A percentile compares a stretch with the other conserved stretches of the same genome.
These are phyloP conservation scores for Trissolcus brochymenae DNA, from an alignment of 2,888 invertebrate genomes.

Conservation along the genomic window DNA sequence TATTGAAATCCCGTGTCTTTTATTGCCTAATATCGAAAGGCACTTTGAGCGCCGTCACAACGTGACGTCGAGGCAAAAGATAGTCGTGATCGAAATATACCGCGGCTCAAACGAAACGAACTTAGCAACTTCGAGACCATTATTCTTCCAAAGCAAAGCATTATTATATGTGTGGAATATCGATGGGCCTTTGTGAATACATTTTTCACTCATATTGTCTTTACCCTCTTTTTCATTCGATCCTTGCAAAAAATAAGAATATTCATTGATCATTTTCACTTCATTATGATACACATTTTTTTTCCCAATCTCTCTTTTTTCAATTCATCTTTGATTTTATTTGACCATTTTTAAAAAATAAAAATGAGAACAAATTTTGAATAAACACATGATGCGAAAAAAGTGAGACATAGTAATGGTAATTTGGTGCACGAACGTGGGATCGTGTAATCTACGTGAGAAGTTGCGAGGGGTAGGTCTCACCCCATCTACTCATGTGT, in stretches of 20 bases:
- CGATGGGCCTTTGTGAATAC: slow-evolving; percentile 55
- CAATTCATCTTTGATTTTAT: not conserved
- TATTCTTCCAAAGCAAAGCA: slow-evolving; percentile 53
- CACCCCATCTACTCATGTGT: slow-evolving; percentile 76
- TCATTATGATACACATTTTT: slow-evolving; percentile 5
- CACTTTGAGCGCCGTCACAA: slow-evolving; percentile 48
- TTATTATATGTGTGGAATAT: slow-evolving; percentile 58
- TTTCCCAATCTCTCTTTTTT: slow-evolving; percentile 4
- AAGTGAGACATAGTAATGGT: slow-evolving; percentile 51
- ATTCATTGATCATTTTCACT: slow-evolving; percentile 17
- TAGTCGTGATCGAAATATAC: slow-evolving; percentile 47
- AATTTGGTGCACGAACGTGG: slow-evolving; percentile 55
- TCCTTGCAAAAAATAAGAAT: slow-evolving; percentile 19
- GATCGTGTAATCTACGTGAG: slow-evolving; percentile 72
- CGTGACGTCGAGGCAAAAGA: slow-evolving; percentile 43
- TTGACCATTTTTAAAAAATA: too few relatives aligned
- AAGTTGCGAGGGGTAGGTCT: slow-evolving; percentile 73
- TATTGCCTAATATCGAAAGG: slow-evolving; percentile 58
- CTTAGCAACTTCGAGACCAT: slow-evolving; percentile 55
- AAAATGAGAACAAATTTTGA: slow-evolving; percentile 35
- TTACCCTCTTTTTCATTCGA: slow-evolving; percentile 42
- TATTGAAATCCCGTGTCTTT: slow-evolving; percentile 59
- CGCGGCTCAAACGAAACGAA: slow-evolving; percentile 56
- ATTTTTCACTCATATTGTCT: slow-evolving; percentile 51
- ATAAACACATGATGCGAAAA: slow-evolving; percentile 47